Evolutionary conservation across 2,113 vertebrate genomes (phyloP).

Genomic region (Aptenodytes forsteri): DNA sequence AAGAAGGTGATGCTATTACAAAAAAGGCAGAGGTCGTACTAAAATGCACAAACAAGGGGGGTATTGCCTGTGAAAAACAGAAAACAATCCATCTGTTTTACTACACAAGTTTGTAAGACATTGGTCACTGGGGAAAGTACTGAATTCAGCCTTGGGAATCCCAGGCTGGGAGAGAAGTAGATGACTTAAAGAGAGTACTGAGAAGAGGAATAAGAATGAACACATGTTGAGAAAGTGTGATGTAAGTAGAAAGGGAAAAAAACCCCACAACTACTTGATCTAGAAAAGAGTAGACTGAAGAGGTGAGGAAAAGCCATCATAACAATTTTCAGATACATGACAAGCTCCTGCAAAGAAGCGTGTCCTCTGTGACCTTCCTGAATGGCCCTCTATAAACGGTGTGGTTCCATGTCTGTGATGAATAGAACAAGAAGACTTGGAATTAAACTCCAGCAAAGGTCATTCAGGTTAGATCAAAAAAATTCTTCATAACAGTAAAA

Average conservation of each 20-base stretch:
- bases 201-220: background rate
- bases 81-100: background rate
- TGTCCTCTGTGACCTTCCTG: background rate
- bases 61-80: background rate
- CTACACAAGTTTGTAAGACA: background rate
- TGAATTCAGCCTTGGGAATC: background rate
- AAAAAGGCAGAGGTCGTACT: background rate
- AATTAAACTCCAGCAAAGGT: background rate
- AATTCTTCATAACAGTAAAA: background rate
- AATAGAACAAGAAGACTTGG: background rate
- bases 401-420: background rate
- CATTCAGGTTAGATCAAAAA: background rate
- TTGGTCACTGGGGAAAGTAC: background rate
- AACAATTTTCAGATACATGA: background rate
- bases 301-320: background rate
- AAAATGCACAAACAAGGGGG: background rate
- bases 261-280: background rate
- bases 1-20: background rate
- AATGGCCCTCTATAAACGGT: background rate
- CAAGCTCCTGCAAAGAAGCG: background rate
- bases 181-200: background rate
- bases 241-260: background rate
- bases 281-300: background rate
- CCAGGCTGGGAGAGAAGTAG: background rate
- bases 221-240: background rate